A percentile compares a stretch with the other conserved stretches of the same genome.
Conservation (phyloP, 1,140 invertebrate species). For the Ceratina calcarata region DNA sequence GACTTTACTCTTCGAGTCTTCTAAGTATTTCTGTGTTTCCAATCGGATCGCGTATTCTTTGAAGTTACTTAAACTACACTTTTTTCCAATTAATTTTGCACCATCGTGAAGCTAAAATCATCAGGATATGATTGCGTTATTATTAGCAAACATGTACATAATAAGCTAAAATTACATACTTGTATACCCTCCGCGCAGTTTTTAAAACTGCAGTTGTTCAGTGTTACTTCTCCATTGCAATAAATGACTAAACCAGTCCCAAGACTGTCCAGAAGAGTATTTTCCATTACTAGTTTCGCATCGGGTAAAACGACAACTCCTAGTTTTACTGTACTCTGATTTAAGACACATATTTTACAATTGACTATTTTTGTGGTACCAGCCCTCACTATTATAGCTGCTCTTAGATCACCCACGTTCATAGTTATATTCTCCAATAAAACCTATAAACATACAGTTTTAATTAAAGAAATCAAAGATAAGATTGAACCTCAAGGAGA, state of each 20-base stretch:
- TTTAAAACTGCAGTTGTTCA: constrained; percentile 71
- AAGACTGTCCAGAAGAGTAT: constrained; percentile 70
- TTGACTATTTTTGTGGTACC: constrained; percentile 67
- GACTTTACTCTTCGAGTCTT: constrained; percentile 48
- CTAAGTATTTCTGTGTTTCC: constrained; percentile 70
- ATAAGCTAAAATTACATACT: constrained; percentile 58
- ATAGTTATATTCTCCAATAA: constrained; percentile 73
- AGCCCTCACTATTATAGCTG: constrained; percentile 72
- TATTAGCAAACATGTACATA: constrained; percentile 13
- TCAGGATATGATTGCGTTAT: neutral
- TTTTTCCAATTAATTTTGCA: constrained; percentile 61
- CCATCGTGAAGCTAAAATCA: constrained; percentile 61
- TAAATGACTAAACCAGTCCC: constrained; percentile 73
- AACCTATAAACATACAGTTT: constrained; percentile 62
- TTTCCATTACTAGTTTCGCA: constrained; percentile 70
- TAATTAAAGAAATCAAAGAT: neutral
- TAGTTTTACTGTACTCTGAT: constrained; percentile 72
- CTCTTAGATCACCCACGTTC: constrained; percentile 72
- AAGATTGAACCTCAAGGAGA: constrained; percentile 8
- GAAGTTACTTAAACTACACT: constrained; percentile 70
- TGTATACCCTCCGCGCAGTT: constrained; percentile 73
- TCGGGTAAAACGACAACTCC: constrained; percentile 75
- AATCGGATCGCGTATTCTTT: constrained; percentile 74
- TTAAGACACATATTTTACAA: constrained; percentile 71
- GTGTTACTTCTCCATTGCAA: constrained; percentile 63